Evolutionary conservation across 2,888 invertebrate species (phyloP).

Genomic region (Cosmopolites sordidus): DNA sequence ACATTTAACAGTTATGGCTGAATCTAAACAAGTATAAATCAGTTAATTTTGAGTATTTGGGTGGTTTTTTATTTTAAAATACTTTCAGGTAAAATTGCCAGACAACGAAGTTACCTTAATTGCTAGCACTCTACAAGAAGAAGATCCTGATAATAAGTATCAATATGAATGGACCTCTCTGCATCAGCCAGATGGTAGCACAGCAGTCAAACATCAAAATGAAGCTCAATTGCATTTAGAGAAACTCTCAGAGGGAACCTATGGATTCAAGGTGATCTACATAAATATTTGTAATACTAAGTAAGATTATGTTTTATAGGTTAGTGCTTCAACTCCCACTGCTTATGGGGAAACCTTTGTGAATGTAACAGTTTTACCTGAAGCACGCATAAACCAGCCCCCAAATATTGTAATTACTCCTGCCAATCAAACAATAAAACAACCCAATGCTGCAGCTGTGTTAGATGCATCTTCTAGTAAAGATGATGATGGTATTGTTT

Average conservation of each 20-base stretch:
- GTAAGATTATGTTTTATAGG: slow-evolving; percentile 32
- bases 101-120: slow-evolving; percentile 79
- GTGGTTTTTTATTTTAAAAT: background rate
- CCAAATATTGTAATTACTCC: slow-evolving; percentile 86
- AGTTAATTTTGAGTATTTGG: background rate
- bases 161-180: slow-evolving; percentile 86
- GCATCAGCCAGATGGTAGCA: slow-evolving; percentile 73
- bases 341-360: slow-evolving; percentile 79
- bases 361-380: slow-evolving; percentile 86
- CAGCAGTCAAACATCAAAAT: slow-evolving; percentile 75
- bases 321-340: slow-evolving; percentile 72
- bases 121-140: slow-evolving; percentile 69
- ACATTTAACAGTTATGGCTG: slow-evolving; percentile 67
- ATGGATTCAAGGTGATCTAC: slow-evolving; percentile 71
- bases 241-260: slow-evolving; percentile 80
- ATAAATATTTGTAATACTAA: background rate
- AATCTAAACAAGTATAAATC: slow-evolving; percentile 58
- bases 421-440: slow-evolving; percentile 76
- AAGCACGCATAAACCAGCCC: slow-evolving; percentile 74
- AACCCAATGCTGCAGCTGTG: slow-evolving; percentile 86
- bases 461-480: slow-evolving; percentile 67
- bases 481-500: slow-evolving; percentile 80
- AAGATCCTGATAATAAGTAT: slow-evolving; percentile 68
- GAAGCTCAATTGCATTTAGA: slow-evolving; percentile 78
- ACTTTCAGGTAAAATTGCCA: slow-evolving; percentile 61